These are phyloP conservation scores for Azemiops feae DNA, from an alignment of 2,113 vertebrate species.

Conservation along the genomic window DNA sequence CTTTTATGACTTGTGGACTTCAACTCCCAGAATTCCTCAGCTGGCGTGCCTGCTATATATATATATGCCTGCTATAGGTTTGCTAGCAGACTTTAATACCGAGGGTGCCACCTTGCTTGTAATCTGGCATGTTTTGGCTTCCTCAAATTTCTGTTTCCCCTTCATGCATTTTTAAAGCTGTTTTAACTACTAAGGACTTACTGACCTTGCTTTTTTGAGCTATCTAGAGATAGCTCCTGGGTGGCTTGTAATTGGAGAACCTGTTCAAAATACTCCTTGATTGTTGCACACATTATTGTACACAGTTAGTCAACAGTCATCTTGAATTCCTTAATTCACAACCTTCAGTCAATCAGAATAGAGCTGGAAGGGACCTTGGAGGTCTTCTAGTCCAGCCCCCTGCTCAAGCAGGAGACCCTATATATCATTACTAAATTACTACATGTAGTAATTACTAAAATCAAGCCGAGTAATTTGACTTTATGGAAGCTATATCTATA, in stretches of 20 bases:
- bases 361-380: no score
- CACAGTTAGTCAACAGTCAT: not conserved
- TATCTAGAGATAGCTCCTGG: not conserved
- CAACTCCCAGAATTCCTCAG: no score
- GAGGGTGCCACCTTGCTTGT: not conserved
- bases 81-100: not conserved
- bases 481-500: not conserved
- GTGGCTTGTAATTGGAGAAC: not conserved
- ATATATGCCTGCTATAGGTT: not conserved
- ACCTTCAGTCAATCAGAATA: not conserved
- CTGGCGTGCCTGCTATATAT: no score
- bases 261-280: not conserved
- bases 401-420: no score
- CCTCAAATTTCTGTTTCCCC: not conserved
- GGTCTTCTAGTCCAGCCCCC: no score
- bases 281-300: not conserved
- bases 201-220: not conserved
- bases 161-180: not conserved
- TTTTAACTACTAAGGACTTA: not conserved
- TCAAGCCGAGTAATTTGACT: not conserved
- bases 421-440: no score
- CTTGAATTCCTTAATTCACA: not conserved
- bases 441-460: no score
- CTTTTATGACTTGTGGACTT: no score
- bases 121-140: not conserved